Percentiles rank a stretch among this genome's conserved stretches.
These are phyloP conservation scores for Phrynocephalus vlangalii DNA, from an alignment of 2,797 vertebrate species.

Conservation along the genomic window DNA sequence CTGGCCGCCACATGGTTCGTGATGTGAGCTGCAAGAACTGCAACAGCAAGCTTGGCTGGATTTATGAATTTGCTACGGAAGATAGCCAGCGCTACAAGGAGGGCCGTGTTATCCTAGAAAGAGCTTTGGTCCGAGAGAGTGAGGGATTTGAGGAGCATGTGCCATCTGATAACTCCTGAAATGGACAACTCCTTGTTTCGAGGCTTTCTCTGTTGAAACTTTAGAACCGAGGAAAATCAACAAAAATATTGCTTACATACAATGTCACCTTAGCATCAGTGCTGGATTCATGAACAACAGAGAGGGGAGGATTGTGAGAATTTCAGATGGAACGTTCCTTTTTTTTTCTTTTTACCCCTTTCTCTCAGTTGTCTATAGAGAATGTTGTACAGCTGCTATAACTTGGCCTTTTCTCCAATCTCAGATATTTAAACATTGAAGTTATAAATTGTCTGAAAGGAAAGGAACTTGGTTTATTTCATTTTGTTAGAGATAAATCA, in stretches of 20 bases:
- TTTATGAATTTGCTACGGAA: slow-evolving; percentile 98
- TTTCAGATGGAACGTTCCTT: slow-evolving; percentile 75
- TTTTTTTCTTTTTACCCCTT: slow-evolving; percentile 71
- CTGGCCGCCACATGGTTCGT: slow-evolving; percentile 97
- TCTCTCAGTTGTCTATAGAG: slow-evolving; percentile 78
- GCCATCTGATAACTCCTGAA: slow-evolving; percentile 95
- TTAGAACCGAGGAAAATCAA: slow-evolving; percentile 66
- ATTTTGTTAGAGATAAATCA: slow-evolving; percentile 70
- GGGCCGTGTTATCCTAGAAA: slow-evolving; percentile 96
- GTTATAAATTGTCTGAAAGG: slow-evolving; percentile 64
- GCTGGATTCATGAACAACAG: slow-evolving; percentile 78
- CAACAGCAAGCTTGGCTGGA: slow-evolving; percentile 99
- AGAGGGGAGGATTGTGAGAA: slow-evolving; percentile 76
- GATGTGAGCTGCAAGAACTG: slow-evolving; percentile 99
- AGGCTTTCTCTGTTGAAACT: slow-evolving; percentile 77
- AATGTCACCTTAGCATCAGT: slow-evolving; percentile 85
- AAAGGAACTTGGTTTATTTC: slow-evolving; percentile 62
- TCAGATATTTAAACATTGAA: slow-evolving; percentile 69
- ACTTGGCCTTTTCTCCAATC: slow-evolving; percentile 69
- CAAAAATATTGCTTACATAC: slow-evolving; percentile 79
- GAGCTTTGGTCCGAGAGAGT: slow-evolving; percentile 94
- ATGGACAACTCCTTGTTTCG: slow-evolving; percentile 60
- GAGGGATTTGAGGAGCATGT: slow-evolving; percentile 98
- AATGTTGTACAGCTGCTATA: slow-evolving; percentile 76
- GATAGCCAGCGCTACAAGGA: slow-evolving; percentile 99